These are phyloP conservation scores for Perccottus glenii DNA, from an alignment of 2,113 vertebrate genomes.

Conservation along the genomic window DNA sequence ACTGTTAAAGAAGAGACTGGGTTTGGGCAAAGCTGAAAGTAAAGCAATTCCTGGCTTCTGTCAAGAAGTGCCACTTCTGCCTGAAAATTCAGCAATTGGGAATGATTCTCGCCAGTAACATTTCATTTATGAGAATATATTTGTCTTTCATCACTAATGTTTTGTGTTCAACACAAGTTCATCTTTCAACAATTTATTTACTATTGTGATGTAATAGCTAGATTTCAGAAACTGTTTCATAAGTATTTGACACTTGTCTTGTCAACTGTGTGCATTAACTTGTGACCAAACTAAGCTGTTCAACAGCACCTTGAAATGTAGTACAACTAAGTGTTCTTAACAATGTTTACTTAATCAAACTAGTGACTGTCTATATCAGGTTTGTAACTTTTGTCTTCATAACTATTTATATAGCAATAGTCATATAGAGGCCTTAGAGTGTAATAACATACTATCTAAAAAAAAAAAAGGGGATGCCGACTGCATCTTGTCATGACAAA, in stretches of 20 bases:
- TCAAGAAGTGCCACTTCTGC: conserved; percentile 46
- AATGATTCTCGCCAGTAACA: conserved; percentile 47
- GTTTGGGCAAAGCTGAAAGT: conserved; percentile 61
- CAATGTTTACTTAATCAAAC: conserved; percentile 26
- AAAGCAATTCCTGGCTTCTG: conserved; percentile 38
- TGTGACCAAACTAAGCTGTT: conserved; percentile 1
- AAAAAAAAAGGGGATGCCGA: conserved; percentile 12
- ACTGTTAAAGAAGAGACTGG: conserved; percentile 76
- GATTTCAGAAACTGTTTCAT: conserved; percentile 20
- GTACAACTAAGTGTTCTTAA: conserved; percentile 40
- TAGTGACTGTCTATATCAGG: conserved; percentile 12
- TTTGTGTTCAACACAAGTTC: conserved; percentile 9
- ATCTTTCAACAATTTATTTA: conserved; percentile 30
- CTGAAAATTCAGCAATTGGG: conserved; percentile 31
- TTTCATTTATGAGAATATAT: conserved; percentile 5
- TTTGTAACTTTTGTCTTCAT: conserved; percentile 22
- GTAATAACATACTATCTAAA: conserved; percentile 14
- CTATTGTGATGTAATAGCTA: conserved; percentile 11
- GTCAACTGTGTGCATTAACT: conserved; percentile 8
- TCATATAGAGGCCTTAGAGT: conserved; percentile 12
- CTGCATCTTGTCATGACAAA: conserved; percentile 24
- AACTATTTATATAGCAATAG: conserved; percentile 5
- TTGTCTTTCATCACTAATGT: conserved; percentile 16
- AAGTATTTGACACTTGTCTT: conserved; percentile 13
- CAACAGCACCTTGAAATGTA: conserved; percentile 3